A percentile compares a stretch with the other conserved stretches of the same genome.
phyloP scores from a whole-genome alignment of 2,797 vertebrate genomes.

The Ceryle rudis region DNA sequence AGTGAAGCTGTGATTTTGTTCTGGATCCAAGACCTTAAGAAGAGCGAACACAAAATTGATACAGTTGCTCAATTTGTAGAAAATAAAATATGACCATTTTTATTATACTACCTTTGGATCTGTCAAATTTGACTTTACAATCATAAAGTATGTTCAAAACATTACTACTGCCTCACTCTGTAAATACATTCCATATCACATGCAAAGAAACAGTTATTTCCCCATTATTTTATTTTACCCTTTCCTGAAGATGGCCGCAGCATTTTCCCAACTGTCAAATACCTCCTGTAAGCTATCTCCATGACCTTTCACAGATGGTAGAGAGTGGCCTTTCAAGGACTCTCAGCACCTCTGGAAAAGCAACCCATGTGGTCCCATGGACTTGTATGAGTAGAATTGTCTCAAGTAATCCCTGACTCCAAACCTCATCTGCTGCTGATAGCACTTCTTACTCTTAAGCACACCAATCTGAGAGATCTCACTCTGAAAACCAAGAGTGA shows the following conservation, averaged over 20 bases:
- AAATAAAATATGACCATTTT: neutral
- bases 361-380: neutral
- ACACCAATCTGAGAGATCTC: neutral
- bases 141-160: neutral
- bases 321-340: neutral
- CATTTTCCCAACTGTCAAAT: neutral
- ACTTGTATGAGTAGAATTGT: neutral
- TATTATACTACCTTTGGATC: neutral
- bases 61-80: neutral
- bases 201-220: neutral
- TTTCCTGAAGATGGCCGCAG: neutral
- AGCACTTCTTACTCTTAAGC: neutral
- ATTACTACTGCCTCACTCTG: neutral
- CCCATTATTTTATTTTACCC: neutral
- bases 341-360: neutral
- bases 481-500: neutral
- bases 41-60: neutral
- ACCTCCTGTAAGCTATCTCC: neutral
- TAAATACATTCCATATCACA: neutral
- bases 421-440: neutral
- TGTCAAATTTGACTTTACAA: neutral
- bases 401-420: neutral
- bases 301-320: neutral
- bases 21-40: conserved; percentile 92
- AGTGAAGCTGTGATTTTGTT: conserved; percentile 97